These are phyloP conservation scores for Percopsis transmontana DNA, from an alignment of 2,113 vertebrate genomes.

Conservation along the genomic window DNA sequence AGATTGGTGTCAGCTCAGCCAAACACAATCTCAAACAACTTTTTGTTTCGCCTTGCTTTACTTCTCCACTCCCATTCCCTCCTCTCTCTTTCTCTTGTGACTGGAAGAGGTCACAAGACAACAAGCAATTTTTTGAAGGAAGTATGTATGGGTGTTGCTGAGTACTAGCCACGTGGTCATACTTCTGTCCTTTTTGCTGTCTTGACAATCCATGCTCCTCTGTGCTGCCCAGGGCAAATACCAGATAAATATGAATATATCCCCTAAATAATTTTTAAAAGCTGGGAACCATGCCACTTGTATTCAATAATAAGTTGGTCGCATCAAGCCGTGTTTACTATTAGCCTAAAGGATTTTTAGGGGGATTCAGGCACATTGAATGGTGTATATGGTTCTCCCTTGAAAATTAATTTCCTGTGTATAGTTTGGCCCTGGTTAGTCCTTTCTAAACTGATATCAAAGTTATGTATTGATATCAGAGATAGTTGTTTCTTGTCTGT, in stretches of 20 bases:
- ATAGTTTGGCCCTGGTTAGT: constrained; percentile 7
- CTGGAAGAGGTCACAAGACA: constrained; percentile 3
- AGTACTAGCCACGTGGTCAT: constrained; percentile 13
- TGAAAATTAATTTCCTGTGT: constrained; percentile 2
- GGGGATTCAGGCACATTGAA: constrained; percentile 21
- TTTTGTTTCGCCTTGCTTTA: constrained; percentile 37
- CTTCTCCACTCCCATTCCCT: constrained; percentile 33
- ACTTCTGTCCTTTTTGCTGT: constrained; percentile 36
- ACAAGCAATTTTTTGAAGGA: constrained; percentile 18
- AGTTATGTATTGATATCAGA: constrained; percentile 3
- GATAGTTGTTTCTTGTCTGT: background rate
- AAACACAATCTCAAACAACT: constrained; percentile 30
- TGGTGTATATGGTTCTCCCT: constrained; percentile 41
- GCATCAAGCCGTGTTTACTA: constrained; percentile 53
- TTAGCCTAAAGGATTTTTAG: constrained; percentile 48
- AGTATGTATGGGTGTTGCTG: constrained; percentile 25
- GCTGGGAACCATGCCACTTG: constrained; percentile 30
- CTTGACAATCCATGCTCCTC: constrained; percentile 52
- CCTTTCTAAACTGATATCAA: background rate
- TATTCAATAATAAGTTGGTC: constrained; percentile 28
- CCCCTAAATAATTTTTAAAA: constrained; percentile 43
- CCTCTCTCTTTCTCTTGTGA: background rate
- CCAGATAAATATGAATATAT: constrained; percentile 23
- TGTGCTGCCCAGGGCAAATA: constrained; percentile 19
- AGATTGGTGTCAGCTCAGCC: constrained; percentile 26